phyloP scores from a whole-genome alignment of 30 jellyfish, hydroid and myxozoan genomes.

The Mastigias papua region DNA sequence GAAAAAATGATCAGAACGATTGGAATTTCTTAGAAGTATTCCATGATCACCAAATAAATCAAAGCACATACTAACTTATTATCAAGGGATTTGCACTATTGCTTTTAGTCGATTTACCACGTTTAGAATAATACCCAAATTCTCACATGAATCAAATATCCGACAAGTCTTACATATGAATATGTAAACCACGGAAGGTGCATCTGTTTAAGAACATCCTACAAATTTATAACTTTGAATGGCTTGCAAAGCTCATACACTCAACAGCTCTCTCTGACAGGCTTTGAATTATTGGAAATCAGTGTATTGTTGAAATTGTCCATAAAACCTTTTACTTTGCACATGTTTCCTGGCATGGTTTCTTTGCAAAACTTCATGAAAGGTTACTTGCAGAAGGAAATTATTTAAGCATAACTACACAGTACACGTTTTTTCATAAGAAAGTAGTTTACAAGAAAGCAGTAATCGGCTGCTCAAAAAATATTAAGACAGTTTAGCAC shows the following conservation, averaged over 20 bases:
- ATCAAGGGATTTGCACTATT: neutral
- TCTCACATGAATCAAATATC: constrained; percentile 4
- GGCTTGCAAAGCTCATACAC: neutral
- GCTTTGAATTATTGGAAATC: too few relatives aligned
- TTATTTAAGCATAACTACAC: too few relatives aligned
- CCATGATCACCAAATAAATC: constrained; percentile 15
- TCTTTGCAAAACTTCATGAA: too few relatives aligned
- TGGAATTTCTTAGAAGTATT: neutral
- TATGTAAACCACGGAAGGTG: neutral
- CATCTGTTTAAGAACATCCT: neutral
- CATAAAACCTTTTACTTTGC: too few relatives aligned
- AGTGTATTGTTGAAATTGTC: too few relatives aligned
- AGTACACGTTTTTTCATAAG: too few relatives aligned
- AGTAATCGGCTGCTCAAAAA: too few relatives aligned
- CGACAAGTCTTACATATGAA: neutral
- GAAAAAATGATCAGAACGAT: neutral
- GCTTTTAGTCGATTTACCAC: constrained; percentile 6
- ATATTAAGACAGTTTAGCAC: too few relatives aligned
- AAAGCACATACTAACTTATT: neutral
- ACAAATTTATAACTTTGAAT: neutral
- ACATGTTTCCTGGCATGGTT: too few relatives aligned
- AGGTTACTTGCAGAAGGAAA: too few relatives aligned
- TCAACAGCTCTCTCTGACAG: too few relatives aligned
- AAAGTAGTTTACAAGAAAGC: too few relatives aligned
- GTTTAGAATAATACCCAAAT: neutral